Conservation (phyloP, 2,797 vertebrate genomes). For the Carduelis carduelis region DNA sequence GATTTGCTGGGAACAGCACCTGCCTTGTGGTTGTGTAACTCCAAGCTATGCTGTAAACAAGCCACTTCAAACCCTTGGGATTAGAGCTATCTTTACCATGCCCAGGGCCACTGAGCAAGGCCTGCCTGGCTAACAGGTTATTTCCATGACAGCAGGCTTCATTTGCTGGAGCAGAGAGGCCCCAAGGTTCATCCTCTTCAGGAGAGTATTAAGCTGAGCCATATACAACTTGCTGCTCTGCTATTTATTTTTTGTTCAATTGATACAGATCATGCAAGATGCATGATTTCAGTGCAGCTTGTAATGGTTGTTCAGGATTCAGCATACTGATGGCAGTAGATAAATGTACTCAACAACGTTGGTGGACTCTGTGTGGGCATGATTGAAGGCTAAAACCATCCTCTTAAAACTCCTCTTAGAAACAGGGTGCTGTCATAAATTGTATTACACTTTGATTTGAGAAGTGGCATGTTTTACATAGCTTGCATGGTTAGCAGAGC, state of each 20-base stretch:
- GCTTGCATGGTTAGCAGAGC: background rate
- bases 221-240: background rate
- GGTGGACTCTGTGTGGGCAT: background rate
- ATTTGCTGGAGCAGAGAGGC: background rate
- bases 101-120: background rate
- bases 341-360: background rate
- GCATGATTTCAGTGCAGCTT: background rate
- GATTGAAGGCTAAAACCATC: background rate
- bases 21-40: background rate
- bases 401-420: background rate
- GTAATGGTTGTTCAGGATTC: background rate
- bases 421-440: background rate
- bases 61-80: background rate
- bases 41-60: slow-evolving; percentile 2
- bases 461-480: background rate
- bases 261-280: background rate
- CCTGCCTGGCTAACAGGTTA: background rate
- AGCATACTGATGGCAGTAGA: background rate
- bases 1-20: background rate
- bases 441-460: background rate
- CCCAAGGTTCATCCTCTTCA: background rate
- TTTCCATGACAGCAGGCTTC: background rate
- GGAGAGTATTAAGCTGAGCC: background rate
- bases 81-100: background rate
- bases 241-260: background rate